A percentile compares a stretch with the other conserved stretches of the same genome.
Evolutionary conservation across 1,140 invertebrate genomes (phyloP).

Genomic region (Manduca sexta): DNA sequence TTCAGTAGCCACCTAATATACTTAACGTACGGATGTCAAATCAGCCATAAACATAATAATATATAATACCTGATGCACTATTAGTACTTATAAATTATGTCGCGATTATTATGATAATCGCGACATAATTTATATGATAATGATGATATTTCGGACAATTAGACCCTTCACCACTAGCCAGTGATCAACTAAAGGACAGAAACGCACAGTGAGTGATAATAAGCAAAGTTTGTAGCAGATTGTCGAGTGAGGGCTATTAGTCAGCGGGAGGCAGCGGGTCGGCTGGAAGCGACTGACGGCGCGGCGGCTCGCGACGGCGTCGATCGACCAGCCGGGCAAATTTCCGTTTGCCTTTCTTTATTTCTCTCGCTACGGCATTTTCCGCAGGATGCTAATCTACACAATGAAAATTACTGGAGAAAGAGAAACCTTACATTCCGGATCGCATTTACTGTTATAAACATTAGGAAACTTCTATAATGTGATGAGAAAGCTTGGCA

Average conservation of each 20-base stretch:
- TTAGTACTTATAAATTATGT: no score
- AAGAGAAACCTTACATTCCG: slow-evolving; percentile 3
- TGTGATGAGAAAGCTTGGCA: slow-evolving; percentile 2
- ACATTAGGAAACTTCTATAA: slow-evolving; percentile 1
- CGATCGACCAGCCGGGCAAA: slow-evolving; percentile 2
- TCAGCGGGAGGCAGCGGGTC: slow-evolving; percentile 7
- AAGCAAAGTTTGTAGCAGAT: slow-evolving; percentile 9
- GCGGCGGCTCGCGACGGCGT: neutral
- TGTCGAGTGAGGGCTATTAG: slow-evolving; percentile 6
- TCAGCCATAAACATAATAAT: no score
- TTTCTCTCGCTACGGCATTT: slow-evolving; percentile 15
- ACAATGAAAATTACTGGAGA: slow-evolving; percentile 22
- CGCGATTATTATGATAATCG: no score
- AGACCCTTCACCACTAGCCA: no score
- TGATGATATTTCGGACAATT: no score
- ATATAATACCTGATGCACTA: no score
- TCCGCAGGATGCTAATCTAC: slow-evolving; percentile 21
- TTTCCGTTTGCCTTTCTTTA: slow-evolving; percentile 14
- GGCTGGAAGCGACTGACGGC: neutral
- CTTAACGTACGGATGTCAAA: no score
- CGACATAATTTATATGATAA: no score
- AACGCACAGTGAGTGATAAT: slow-evolving; percentile 1
- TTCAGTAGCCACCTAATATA: no score
- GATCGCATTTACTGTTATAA: slow-evolving; percentile 14
- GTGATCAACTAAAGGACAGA: no score